Conservation (phyloP, 2,797 vertebrate genomes). For the Hipposideros larvatus region DNA sequence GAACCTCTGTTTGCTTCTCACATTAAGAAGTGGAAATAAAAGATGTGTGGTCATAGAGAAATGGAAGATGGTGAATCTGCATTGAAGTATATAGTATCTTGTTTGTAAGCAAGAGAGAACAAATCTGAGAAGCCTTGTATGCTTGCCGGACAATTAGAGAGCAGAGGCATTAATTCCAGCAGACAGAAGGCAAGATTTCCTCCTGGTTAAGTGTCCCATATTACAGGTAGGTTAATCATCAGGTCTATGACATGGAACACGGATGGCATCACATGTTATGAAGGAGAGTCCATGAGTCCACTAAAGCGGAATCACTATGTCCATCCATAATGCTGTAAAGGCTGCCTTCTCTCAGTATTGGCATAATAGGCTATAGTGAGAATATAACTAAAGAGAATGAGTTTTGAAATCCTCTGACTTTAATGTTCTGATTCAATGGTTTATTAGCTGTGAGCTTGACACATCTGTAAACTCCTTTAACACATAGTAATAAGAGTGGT, state of each 20-base stretch:
- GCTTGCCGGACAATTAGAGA: not conserved
- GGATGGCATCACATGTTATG: not conserved
- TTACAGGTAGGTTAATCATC: not conserved
- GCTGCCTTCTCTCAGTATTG: not conserved
- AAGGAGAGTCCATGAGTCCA: not conserved
- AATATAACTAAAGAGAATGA: not conserved
- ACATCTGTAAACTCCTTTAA: not conserved
- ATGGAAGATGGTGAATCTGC: not conserved
- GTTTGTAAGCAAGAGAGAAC: not conserved
- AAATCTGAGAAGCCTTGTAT: not conserved
- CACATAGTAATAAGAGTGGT: not conserved
- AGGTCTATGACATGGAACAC: not conserved
- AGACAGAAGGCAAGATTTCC: not conserved
- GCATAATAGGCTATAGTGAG: too few relatives aligned
- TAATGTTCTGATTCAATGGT: not conserved
- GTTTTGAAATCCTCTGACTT: not conserved
- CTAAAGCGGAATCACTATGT: not conserved
- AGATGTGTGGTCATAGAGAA: not conserved
- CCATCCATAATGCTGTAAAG: not conserved
- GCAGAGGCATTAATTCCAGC: not conserved
- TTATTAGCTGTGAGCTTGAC: not conserved
- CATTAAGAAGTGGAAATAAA: conserved; percentile 13
- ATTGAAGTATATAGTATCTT: not conserved
- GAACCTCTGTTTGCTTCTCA: not conserved
- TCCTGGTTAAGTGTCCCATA: rapidly evolving